These are phyloP conservation scores for Malurus elegans DNA, from an alignment of 2,113 vertebrate species.

Conservation along the genomic window DNA sequence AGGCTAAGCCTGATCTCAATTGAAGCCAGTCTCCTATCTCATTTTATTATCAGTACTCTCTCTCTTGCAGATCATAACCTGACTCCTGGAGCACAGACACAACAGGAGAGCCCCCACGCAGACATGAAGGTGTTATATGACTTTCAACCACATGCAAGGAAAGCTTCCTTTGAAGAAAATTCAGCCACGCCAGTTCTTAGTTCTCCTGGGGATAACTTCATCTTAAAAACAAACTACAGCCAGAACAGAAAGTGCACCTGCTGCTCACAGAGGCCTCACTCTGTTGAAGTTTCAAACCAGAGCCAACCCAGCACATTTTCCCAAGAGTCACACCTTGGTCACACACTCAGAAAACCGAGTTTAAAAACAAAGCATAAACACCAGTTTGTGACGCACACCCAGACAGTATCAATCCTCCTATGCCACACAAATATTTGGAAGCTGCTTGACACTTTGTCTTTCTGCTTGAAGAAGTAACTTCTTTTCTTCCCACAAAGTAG, in stretches of 20 bases:
- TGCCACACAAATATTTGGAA: neutral
- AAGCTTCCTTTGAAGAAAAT: neutral
- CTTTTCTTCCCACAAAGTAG: neutral
- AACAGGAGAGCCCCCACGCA: neutral
- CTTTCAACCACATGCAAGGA: neutral
- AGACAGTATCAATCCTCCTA: neutral
- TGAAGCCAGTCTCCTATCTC: neutral
- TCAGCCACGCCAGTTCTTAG: neutral
- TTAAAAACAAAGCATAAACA: neutral
- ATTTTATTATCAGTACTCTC: neutral
- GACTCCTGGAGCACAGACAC: neutral
- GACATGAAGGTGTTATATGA: neutral
- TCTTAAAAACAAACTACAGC: neutral
- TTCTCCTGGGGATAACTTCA: neutral
- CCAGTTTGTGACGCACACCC: neutral
- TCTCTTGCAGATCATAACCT: neutral
- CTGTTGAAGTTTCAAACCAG: neutral
- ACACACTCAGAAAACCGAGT: neutral
- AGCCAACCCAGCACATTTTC: neutral
- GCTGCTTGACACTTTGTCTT: neutral
- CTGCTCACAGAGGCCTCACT: neutral
- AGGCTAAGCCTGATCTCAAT: neutral
- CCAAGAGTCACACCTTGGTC: neutral
- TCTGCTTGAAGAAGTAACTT: neutral
- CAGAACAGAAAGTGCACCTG: neutral